Base-by-base conservation (phyloP, 2,797 vertebrate species). In the Falco concolor region DNA sequence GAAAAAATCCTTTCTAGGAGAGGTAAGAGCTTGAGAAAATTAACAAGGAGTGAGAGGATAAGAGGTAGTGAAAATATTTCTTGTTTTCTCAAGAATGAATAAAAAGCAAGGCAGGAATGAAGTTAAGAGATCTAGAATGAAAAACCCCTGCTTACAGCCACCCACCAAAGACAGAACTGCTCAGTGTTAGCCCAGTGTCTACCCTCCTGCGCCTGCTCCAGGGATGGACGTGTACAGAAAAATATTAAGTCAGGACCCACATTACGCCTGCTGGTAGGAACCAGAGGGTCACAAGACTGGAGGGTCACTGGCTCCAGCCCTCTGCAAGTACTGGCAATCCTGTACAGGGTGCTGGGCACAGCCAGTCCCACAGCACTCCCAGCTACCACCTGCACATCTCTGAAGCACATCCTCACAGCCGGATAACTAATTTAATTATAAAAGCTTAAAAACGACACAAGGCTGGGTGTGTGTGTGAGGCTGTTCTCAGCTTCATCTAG, bases 281-380 rank as follows among this genome's bases (percentile, higher is more conserved):
- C 12, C 9, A 67, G 19, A 12, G 25, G 42, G 4, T 3, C 49
- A 6, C 1, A 1, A 45, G 34, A 20, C 32, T 4, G 2, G 21
- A 15, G 24, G 27, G 10, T 53, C 16, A 28, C 13, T 61, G 27
- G 3, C 65, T 61, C 30, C 42, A 70, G 13, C 53, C 34, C 32
- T 67, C 42, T 59, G 32, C 24, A 63, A 45, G 44, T 57, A 44
- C 0, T 4, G 1, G 53, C 16, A 53, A 9, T 28, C 32, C 34
- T 1, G 2, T 13, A 28, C 1, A 1, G 28, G 24, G 12, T 2
- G 5, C 11, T 63, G 2, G 7, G 38, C 3, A 8, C 27, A 38
- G 47, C 23, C 70, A 14, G n/a, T 42, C 57, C 61, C 25, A 34
- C 25, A 22, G 67, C 24, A 30, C 22, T 67, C 24, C 53, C 34